Percentiles rank a stretch among this genome's conserved stretches.
Conservation (phyloP, 30 jellyfish, hydroid and myxozoan species). For the Pseudorhiza aurosa region DNA sequence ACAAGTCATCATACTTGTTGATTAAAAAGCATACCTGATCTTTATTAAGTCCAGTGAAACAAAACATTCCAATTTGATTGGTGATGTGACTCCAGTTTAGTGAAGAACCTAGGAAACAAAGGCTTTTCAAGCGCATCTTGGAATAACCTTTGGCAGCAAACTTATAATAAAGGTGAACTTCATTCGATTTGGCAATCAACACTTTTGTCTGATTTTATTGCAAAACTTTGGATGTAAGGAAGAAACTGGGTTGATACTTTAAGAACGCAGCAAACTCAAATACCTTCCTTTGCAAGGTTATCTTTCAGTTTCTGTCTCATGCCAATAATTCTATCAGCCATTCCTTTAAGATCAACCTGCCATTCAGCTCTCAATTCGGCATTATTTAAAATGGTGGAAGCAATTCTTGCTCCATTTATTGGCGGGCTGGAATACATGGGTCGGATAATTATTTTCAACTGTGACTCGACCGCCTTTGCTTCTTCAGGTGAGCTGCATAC, state of each 20-base stretch:
- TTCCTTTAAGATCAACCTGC: constrained; percentile 94
- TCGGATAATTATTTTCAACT: constrained; percentile 88
- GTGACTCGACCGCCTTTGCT: constrained; percentile 93
- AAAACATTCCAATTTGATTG: constrained; percentile 94
- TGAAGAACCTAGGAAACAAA: constrained; percentile 60
- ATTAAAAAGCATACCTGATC: constrained; percentile 81
- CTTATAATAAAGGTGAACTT: too few species aligned
- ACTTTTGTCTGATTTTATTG: too few species aligned
- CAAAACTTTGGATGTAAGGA: too few species aligned
- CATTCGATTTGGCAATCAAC: too few species aligned
- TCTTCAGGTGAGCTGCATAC: constrained; percentile 86
- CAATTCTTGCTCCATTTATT: constrained; percentile 97
- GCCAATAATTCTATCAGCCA: constrained; percentile 92
- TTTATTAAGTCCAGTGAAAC: constrained; percentile 89
- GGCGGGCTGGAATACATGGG: constrained; percentile 99
- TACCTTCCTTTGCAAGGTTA: constrained; percentile 85
- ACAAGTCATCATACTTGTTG: too few species aligned
- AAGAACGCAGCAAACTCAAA: too few species aligned
- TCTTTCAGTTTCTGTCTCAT: constrained; percentile 82
- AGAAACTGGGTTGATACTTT: too few species aligned
- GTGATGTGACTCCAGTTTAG: constrained; percentile 91
- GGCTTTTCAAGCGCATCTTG: too few species aligned
- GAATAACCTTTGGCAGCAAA: too few species aligned
- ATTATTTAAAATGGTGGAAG: constrained; percentile 55
- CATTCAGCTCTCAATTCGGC: constrained; percentile 86